Percentiles rank a stretch among this genome's conserved stretches.
phyloP scores from a whole-genome alignment of 2,888 invertebrate genomes.

The Microctonus hyperodae region DNA sequence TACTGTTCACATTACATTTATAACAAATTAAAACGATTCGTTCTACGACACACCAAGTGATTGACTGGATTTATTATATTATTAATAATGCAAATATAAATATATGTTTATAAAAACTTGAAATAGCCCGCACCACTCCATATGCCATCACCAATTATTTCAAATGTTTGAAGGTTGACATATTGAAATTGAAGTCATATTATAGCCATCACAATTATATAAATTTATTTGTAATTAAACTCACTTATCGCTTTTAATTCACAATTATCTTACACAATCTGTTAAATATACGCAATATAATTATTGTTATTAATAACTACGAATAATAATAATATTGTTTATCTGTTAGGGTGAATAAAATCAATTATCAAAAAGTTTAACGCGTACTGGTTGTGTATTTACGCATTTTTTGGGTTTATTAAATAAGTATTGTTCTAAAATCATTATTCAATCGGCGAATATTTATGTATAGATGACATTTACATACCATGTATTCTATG shows the following conservation, averaged over 20 bases:
- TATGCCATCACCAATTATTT: background rate
- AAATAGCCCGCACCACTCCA: background rate
- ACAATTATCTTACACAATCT: background rate
- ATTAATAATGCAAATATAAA: background rate
- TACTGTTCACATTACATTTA: conserved; percentile 67
- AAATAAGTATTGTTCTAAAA: no score
- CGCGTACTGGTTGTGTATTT: background rate
- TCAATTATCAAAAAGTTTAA: background rate
- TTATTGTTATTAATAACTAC: background rate
- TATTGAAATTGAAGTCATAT: background rate
- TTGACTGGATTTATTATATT: background rate
- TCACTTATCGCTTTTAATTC: background rate
- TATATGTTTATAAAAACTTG: background rate
- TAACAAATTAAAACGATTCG: conserved; percentile 28
- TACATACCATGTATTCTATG: no score
- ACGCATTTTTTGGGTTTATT: background rate
- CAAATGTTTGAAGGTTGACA: no score
- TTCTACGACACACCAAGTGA: conserved; percentile 2
- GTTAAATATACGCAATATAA: background rate
- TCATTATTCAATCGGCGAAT: background rate
- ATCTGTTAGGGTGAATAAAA: background rate
- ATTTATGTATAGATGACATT: no score
- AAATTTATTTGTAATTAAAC: background rate
- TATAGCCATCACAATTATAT: background rate
- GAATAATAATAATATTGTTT: background rate